Percentiles rank a stretch among this genome's conserved stretches.
Evolutionary conservation across 2,888 invertebrate genomes (phyloP).

Genomic region (Lymantria dispar): DNA sequence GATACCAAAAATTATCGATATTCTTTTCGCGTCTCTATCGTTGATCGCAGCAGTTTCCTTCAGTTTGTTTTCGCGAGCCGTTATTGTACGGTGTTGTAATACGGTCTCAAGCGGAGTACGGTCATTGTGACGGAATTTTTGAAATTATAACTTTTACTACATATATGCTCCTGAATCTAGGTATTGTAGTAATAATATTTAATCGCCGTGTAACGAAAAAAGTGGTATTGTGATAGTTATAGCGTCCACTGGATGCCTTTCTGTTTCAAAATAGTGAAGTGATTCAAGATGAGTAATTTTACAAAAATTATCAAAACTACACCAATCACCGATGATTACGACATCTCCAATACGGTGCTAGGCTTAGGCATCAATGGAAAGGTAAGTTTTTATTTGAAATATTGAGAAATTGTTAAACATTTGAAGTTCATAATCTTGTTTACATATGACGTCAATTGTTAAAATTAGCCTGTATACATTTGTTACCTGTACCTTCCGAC

Average conservation of each 20-base stretch:
- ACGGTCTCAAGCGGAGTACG: neutral
- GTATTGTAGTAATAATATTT: neutral
- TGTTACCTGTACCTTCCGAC: neutral
- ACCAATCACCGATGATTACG: conserved; percentile 94
- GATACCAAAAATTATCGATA: too few relatives aligned
- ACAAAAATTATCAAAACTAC: conserved; percentile 86
- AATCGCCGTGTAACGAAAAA: conserved; percentile 5
- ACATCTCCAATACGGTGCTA: conserved; percentile 95
- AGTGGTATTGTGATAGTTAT: conserved; percentile 34
- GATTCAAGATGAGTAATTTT: conserved; percentile 64
- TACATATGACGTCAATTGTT: conserved; percentile 53
- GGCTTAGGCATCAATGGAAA: conserved; percentile 99
- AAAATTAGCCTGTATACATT: conserved; percentile 37
- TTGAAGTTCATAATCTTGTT: conserved; percentile 37
- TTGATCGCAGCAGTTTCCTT: conserved; percentile 9
- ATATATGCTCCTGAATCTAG: neutral
- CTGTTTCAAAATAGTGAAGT: conserved; percentile 36
- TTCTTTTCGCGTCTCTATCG: too few relatives aligned
- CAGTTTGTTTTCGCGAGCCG: conserved; percentile 23
- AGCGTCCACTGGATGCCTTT: conserved; percentile 35
- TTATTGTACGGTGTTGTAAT: too few relatives aligned
- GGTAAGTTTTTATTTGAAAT: conserved; percentile 53
- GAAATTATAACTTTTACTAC: neutral
- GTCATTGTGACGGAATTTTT: conserved; percentile 6
- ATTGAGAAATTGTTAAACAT: conserved; percentile 10